Evolutionary conservation across 2,888 invertebrate genomes (phyloP).

Genomic region (Brenthis daphne): DNA sequence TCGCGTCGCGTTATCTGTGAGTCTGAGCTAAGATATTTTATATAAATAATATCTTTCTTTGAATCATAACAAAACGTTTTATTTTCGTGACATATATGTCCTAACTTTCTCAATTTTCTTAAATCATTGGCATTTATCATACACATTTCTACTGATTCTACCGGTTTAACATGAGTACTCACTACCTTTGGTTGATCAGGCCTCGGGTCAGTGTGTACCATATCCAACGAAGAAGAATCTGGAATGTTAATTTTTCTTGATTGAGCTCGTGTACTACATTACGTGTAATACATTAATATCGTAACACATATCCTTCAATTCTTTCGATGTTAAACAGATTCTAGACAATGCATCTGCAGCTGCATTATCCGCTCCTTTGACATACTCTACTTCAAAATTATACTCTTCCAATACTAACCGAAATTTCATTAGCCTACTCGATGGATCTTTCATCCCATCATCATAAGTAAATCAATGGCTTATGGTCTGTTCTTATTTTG

Average conservation of each 20-base stretch:
- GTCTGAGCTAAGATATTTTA: constrained; percentile 7
- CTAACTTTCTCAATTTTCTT: constrained; percentile 8
- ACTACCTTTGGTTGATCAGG: constrained; percentile 21
- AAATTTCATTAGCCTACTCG: neutral
- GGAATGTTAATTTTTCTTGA: constrained; percentile 3
- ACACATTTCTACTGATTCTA: constrained; percentile 4
- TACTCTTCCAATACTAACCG: neutral
- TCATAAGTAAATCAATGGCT: neutral
- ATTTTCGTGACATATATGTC: neutral
- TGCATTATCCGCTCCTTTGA: constrained; percentile 13
- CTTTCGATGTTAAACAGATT: neutral
- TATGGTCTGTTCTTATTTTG: constrained; percentile 15
- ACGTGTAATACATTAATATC: constrained; percentile 4
- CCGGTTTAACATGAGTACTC: constrained; percentile 14
- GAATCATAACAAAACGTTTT: constrained; percentile 8
- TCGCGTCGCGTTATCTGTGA: constrained; percentile 24
- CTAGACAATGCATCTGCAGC: constrained; percentile 17
- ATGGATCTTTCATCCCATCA: neutral
- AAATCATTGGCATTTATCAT: neutral
- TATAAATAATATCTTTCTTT: constrained; percentile 8
- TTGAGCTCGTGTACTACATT: neutral
- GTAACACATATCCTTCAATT: constrained; percentile 11
- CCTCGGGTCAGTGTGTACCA: constrained; percentile 3
- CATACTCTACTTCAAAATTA: neutral
- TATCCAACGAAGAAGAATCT: constrained; percentile 6